A percentile compares a stretch with the other conserved stretches of the same genome.
phyloP scores from a whole-genome alignment of 2,113 vertebrate genomes.

The Myrmophylax atrothorax region DNA sequence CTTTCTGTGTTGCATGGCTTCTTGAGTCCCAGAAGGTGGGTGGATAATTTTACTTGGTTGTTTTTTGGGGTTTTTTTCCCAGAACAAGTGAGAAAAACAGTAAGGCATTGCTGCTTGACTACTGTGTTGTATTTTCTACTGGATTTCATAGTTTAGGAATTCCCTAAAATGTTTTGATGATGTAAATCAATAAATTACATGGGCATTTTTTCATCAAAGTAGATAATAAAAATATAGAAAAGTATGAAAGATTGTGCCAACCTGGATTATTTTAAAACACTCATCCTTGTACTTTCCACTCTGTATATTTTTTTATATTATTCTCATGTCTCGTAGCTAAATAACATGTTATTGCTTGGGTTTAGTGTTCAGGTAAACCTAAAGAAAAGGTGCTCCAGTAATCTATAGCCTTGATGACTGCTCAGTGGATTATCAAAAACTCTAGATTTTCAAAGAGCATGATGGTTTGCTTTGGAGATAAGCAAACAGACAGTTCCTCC shows the following conservation, averaged over 20 bases:
- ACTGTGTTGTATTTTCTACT: neutral
- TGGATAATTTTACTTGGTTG: neutral
- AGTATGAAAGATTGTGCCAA: neutral
- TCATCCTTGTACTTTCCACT: neutral
- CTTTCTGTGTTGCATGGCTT: neutral
- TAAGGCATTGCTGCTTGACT: neutral
- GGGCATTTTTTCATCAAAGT: neutral
- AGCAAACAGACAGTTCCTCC: too few species aligned
- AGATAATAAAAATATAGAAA: neutral
- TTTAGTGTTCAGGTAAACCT: neutral
- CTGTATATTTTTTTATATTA: neutral
- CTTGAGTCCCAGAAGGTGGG: neutral
- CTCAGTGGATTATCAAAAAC: too few species aligned
- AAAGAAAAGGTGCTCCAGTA: too few species aligned
- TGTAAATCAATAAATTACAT: neutral
- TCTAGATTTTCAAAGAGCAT: too few species aligned
- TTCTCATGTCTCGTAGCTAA: neutral
- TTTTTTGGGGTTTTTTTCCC: neutral
- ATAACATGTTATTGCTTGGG: neutral
- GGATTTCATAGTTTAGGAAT: neutral
- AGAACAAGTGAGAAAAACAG: neutral
- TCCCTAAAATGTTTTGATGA: neutral
- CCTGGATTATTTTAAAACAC: neutral
- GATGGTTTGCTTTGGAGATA: too few species aligned
- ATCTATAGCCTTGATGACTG: too few species aligned